These are phyloP conservation scores for Cantharis rufa DNA, from an alignment of 2,888 invertebrate species.

Conservation along the genomic window DNA sequence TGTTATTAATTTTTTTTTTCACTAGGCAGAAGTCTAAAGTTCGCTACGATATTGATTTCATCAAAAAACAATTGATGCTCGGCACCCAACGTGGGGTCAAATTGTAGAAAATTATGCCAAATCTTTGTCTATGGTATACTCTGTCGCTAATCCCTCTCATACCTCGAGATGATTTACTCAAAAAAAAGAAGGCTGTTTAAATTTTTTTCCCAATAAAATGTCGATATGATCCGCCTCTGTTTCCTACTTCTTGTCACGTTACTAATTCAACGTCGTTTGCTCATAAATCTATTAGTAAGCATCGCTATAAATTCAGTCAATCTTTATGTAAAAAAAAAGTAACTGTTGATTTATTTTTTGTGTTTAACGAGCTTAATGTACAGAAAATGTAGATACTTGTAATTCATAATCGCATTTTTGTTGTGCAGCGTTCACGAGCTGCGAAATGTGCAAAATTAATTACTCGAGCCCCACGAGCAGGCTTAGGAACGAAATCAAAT, in stretches of 20 bases:
- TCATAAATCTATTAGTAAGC: neutral
- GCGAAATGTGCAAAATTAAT: neutral
- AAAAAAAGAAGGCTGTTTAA: too few species aligned
- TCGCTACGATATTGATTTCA: too few species aligned
- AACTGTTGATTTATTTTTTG: neutral
- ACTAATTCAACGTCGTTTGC: neutral
- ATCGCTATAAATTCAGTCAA: neutral
- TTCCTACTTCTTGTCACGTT: neutral
- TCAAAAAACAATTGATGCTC: too few species aligned
- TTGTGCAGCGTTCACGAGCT: neutral
- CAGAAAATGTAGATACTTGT: neutral
- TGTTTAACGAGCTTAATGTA: neutral
- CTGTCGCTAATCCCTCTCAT: too few species aligned
- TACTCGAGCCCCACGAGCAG: neutral
- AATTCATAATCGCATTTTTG: neutral
- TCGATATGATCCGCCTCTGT: neutral
- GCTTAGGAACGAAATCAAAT: neutral
- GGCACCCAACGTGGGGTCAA: too few species aligned
- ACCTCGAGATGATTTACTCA: too few species aligned
- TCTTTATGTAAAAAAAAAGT: neutral
- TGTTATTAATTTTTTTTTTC: too few species aligned
- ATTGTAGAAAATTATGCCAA: too few species aligned
- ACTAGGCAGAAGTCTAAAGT: too few species aligned
- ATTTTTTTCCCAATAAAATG: too few species aligned
- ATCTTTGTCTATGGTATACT: too few species aligned